Conservation (phyloP, 2,888 invertebrate species). For the Aphidius colemani region DNA sequence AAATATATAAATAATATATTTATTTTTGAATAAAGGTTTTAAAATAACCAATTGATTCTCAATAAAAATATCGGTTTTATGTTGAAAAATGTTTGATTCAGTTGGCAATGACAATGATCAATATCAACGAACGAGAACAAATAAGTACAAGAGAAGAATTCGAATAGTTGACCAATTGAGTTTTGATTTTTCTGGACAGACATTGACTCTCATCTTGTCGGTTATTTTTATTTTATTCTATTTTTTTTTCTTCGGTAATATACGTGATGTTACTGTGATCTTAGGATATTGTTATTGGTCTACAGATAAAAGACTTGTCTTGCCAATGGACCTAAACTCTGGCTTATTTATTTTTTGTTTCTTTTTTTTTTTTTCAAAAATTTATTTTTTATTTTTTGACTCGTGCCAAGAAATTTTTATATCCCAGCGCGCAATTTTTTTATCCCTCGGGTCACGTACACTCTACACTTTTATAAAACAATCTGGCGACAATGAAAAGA, state of each 20-base stretch:
- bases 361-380: neutral
- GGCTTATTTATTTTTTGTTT: neutral
- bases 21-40: too few species aligned
- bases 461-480: constrained; percentile 6
- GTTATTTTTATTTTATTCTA: neutral
- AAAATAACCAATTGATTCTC: too few species aligned
- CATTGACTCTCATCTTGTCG: neutral
- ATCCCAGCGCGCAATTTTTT: constrained; percentile 14
- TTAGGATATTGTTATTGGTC: constrained; percentile 9
- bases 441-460: constrained; percentile 12
- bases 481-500: neutral
- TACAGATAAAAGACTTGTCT: constrained; percentile 13
- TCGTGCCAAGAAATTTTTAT: constrained; percentile 26
- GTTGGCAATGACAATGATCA: too few species aligned
- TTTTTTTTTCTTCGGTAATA: too few species aligned
- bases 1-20: too few species aligned
- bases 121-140: too few species aligned
- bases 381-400: neutral
- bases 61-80: too few species aligned
- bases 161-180: constrained; percentile 22
- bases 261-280: too few species aligned
- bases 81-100: too few species aligned
- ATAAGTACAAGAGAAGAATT: neutral
- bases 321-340: constrained; percentile 3
- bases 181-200: constrained; percentile 19